A percentile compares a stretch with the other conserved stretches of the same genome.
phyloP scores from a whole-genome alignment of 1,140 invertebrate species.

The Melipona quadrifasciata region DNA sequence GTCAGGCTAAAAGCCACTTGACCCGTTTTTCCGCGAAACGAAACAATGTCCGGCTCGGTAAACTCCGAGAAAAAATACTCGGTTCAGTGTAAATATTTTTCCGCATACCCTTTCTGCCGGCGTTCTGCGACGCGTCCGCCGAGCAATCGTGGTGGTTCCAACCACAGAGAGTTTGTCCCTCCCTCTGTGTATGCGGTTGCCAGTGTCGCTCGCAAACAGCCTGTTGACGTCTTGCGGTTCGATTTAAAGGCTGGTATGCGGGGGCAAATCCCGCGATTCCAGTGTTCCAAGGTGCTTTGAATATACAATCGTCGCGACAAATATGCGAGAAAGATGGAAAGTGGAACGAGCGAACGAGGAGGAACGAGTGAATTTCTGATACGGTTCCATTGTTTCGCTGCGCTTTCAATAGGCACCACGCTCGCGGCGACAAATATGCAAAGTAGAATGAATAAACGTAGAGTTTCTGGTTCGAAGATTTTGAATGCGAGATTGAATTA shows the following conservation, averaged over 20 bases:
- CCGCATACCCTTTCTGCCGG: conserved; percentile 4
- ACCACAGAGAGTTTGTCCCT: conserved; percentile 3
- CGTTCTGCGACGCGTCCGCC: not conserved
- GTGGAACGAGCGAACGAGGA: no score
- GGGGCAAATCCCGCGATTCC: not conserved
- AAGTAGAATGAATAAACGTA: not conserved
- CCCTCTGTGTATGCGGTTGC: not conserved
- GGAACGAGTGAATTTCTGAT: no score
- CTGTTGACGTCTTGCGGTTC: conserved; percentile 17
- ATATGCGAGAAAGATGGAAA: not conserved
- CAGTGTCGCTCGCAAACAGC: conserved; percentile 1
- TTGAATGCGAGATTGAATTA: no score
- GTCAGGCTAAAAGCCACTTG: conserved; percentile 23
- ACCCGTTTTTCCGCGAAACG: conserved; percentile 5
- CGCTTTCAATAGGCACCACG: no score
- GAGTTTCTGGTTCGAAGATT: not conserved
- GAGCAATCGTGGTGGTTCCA: not conserved
- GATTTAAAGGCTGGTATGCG: conserved; percentile 7
- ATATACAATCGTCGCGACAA: not conserved
- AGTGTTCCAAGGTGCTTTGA: no score
- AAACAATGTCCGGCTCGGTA: conserved; percentile 17
- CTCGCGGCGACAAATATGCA: not conserved
- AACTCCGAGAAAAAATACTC: conserved; percentile 9
- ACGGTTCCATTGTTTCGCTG: no score
- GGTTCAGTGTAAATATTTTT: conserved; percentile 25